Percentiles rank a stretch among this genome's conserved stretches.
Conservation (phyloP, 2,113 vertebrate genomes). For the Morone saxatilis region DNA sequence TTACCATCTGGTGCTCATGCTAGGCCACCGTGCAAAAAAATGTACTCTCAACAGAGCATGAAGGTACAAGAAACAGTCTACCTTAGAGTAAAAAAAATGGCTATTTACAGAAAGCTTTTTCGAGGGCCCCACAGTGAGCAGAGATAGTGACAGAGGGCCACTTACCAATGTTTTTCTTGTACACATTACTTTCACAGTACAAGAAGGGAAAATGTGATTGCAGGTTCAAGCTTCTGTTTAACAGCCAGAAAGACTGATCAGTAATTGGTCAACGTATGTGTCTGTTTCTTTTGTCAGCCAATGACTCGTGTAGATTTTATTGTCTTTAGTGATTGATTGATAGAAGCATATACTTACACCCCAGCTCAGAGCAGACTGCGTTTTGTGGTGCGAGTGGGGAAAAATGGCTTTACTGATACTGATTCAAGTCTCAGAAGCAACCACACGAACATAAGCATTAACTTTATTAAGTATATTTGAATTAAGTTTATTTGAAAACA, state of each 20-base stretch:
- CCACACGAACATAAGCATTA: no score
- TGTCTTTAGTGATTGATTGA: background rate
- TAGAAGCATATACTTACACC: no score
- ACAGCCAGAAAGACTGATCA: background rate
- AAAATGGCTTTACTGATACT: no score
- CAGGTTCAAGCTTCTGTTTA: background rate
- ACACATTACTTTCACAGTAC: no score
- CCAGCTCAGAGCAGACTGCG: no score
- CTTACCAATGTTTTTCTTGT: no score
- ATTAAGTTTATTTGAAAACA: no score
- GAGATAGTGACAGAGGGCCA: no score
- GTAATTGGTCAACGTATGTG: background rate
- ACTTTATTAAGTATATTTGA: no score
- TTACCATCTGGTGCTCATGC: slow-evolving; percentile 37
- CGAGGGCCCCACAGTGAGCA: background rate
- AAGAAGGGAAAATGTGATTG: background rate
- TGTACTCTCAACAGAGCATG: background rate
- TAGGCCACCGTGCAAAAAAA: slow-evolving; percentile 4
- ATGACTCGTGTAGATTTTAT: background rate
- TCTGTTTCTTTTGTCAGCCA: background rate
- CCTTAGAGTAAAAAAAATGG: background rate
- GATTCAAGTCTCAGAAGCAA: no score
- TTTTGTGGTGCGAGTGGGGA: no score
- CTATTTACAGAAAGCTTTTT: background rate
- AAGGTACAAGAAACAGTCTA: background rate